Evolutionary conservation across 2,113 vertebrate species (phyloP).

Genomic region (Cathartes aura): DNA sequence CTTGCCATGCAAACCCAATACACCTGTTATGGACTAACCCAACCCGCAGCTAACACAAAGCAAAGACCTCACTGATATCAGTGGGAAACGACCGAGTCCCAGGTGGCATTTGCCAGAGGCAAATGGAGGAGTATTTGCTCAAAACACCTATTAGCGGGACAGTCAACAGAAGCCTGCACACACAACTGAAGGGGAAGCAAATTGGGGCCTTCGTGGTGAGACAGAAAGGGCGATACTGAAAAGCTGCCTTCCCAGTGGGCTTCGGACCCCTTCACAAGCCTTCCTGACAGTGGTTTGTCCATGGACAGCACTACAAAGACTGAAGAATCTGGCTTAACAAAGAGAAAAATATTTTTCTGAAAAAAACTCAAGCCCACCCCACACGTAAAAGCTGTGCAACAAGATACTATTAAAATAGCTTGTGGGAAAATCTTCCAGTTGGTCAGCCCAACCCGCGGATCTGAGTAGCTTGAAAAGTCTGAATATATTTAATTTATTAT

Average conservation of each 20-base stretch:
- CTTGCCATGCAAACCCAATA: no score
- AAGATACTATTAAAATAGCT: constrained; percentile 42
- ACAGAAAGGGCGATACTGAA: not conserved
- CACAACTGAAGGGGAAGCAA: not conserved
- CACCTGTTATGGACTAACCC: not conserved
- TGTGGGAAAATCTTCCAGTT: constrained; percentile 21
- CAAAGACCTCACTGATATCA: not conserved
- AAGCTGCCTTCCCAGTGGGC: not conserved
- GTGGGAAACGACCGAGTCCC: not conserved
- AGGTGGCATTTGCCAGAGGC: not conserved
- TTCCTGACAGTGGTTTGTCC: not conserved
- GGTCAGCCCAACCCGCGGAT: constrained; percentile 20
- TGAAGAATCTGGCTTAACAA: not conserved
- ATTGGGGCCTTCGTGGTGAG: fast-evolving
- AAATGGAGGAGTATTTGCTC: not conserved
- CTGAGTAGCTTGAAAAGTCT: constrained; percentile 49
- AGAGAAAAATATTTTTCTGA: not conserved
- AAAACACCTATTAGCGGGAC: not conserved
- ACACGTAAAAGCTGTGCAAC: not conserved
- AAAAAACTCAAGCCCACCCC: not conserved
- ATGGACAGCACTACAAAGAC: not conserved
- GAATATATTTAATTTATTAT: constrained; percentile 75
- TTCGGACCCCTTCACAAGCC: not conserved
- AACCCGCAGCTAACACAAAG: not conserved
- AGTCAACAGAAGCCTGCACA: not conserved